phyloP scores from a whole-genome alignment of 2,113 vertebrate species.

The Clinocottus analis region DNA sequence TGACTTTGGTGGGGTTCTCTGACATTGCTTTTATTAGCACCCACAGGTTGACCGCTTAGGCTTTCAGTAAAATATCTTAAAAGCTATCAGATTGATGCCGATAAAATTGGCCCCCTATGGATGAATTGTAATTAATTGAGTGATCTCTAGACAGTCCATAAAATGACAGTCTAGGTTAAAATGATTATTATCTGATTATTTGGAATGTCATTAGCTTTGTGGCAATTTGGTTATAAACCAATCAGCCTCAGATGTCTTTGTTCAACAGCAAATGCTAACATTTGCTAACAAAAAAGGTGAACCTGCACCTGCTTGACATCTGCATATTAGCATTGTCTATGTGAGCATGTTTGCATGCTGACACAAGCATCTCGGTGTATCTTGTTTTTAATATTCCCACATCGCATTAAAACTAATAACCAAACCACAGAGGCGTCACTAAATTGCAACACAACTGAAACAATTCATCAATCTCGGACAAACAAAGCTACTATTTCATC shows the following conservation, averaged over 20 bases:
- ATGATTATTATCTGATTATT: background rate
- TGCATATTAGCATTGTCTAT: background rate
- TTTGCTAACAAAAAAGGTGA: background rate
- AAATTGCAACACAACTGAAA: background rate
- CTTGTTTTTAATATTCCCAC: background rate
- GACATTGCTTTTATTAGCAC: background rate
- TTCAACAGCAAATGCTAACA: background rate
- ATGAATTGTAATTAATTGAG: background rate
- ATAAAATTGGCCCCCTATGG: background rate
- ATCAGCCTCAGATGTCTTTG: background rate
- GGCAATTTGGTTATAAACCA: background rate
- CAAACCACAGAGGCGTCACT: background rate
- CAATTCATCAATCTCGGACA: constrained; percentile 6
- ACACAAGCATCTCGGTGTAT: background rate
- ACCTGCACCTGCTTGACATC: background rate
- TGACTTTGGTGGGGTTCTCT: background rate
- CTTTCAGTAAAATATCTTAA: background rate
- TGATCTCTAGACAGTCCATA: background rate
- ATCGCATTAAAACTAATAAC: background rate
- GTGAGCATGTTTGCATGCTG: background rate
- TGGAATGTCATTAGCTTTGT: background rate
- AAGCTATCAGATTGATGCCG: background rate
- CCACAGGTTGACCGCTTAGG: background rate
- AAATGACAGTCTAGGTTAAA: background rate
- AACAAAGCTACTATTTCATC: constrained; percentile 24